Evolutionary conservation across 2,113 vertebrate genomes (phyloP), one percentile per base, ranked within the genome.

Genomic region (Albula goreensis): DNA sequence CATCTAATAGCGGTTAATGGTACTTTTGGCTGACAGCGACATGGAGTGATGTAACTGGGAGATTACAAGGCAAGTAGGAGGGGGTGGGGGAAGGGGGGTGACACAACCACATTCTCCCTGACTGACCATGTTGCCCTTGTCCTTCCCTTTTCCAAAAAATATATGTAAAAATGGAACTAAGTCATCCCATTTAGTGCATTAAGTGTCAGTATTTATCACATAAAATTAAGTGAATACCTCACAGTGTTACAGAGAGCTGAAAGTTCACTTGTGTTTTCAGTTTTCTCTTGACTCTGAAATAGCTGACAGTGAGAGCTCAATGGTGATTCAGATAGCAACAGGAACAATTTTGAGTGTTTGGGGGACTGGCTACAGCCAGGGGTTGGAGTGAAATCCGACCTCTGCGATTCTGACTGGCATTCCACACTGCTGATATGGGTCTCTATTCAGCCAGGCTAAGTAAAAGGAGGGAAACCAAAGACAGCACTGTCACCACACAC

Each of bases 1-100:
- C 89, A 88, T 84, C 83, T 90, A 87, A 89, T 90, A 85, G 90
- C 87, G 81, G 91, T 91, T 94, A 93, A 94, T 94, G 92, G 92
- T 90, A 82, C 91, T 93, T 91, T 94, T 94, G 93, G 93, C 93
- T 92, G 88, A 83, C 85, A 49, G 85, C 89, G 85, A 88, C 90
- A 87, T 93, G 90, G 89, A 89, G 85, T 88, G 82, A 89, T 77
- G 85, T 89, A 87, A 83, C 88, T 86, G 90, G 85, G 83, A 50
- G 82, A 49, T 49, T 31, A 63, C 48, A n/a, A 5, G 15, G 7
- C 5, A 10, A 41, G 87, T 86, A 88, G 88, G 78, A 31, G 83
- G 86, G 60, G 19, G 57, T 60, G 6, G 60, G 19, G 15, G 57
- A 2, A 0, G 60, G 19, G 60, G 31, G 31, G 31, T 41, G 31